A percentile compares a stretch with the other conserved stretches of the same genome.
Conservation (phyloP, 2,888 invertebrate genomes). For the Callyntrura sp. region DNA sequence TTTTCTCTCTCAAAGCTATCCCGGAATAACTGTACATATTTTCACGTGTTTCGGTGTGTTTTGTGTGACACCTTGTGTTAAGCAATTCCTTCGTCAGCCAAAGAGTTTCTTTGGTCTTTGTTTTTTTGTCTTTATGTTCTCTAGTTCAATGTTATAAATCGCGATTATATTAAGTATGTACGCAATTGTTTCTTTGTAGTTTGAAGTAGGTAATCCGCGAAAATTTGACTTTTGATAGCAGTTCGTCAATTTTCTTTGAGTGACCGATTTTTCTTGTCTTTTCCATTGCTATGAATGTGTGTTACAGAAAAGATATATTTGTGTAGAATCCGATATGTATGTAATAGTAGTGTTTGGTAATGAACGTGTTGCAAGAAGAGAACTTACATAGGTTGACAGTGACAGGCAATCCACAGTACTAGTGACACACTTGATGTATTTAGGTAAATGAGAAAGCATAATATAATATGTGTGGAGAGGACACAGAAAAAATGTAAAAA, state of each 20-base stretch:
- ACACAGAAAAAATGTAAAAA: neutral
- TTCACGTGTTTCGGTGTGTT: neutral
- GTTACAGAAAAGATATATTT: neutral
- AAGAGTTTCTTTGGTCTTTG: neutral
- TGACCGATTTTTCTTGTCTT: neutral
- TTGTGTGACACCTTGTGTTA: neutral
- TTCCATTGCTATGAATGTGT: constrained; percentile 5
- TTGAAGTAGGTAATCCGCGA: neutral
- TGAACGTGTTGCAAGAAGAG: neutral
- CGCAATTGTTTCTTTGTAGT: no score
- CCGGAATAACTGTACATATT: neutral
- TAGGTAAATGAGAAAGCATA: constrained; percentile 6
- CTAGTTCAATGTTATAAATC: neutral
- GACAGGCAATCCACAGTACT: constrained; percentile 73
- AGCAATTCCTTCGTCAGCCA: neutral
- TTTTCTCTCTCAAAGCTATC: neutral
- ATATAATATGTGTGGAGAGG: neutral
- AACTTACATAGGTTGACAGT: constrained; percentile 56
- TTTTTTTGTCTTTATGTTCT: neutral
- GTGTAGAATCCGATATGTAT: constrained; percentile 3
- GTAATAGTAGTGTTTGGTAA: neutral
- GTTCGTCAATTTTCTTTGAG: neutral
- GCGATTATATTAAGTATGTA: neutral
- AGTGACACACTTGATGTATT: constrained; percentile 32
- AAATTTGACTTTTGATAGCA: neutral